These are phyloP conservation scores for Diabrotica virgifera DNA, from an alignment of 1,140 invertebrate genomes.

Conservation along the genomic window DNA sequence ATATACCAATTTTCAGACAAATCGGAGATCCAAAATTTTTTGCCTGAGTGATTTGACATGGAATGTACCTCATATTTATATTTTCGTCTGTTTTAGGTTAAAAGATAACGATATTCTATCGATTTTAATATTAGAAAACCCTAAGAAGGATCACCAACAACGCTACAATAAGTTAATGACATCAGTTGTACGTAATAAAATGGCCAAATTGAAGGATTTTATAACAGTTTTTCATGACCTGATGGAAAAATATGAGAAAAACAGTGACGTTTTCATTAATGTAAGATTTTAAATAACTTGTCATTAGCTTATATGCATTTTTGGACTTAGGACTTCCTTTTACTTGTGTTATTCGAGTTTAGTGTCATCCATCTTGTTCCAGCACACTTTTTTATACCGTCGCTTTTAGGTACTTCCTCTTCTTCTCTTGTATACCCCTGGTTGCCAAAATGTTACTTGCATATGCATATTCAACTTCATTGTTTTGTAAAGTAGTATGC, in stretches of 20 bases:
- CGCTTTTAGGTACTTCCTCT: no score
- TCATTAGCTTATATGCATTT: no score
- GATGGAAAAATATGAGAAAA: slow-evolving; percentile 27
- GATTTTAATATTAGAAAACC: slow-evolving; percentile 12
- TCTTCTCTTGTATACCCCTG: no score
- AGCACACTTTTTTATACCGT: no score
- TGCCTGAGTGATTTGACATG: no score
- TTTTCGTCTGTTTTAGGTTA: slow-evolving; percentile 24
- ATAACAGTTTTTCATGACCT: slow-evolving; percentile 25
- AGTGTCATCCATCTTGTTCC: not conserved
- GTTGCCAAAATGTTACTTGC: no score
- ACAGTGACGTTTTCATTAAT: slow-evolving; percentile 30
- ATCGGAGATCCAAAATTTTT: no score
- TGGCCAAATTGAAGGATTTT: slow-evolving; percentile 30
- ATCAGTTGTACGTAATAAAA: slow-evolving; percentile 30
- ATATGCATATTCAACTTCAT: no score
- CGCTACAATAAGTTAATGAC: slow-evolving; percentile 25
- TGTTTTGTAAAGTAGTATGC: no score
- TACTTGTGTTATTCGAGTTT: not conserved
- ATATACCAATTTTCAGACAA: no score
- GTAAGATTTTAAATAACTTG: slow-evolving; percentile 12
- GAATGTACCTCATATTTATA: no score
- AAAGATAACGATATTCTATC: slow-evolving; percentile 29
- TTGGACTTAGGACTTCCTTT: not conserved
- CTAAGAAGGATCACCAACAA: slow-evolving; percentile 5